Percentiles rank a stretch among this genome's conserved stretches.
Evolutionary conservation across 2,888 invertebrate species (phyloP).

Genomic region (Endomychus coccineus): DNA sequence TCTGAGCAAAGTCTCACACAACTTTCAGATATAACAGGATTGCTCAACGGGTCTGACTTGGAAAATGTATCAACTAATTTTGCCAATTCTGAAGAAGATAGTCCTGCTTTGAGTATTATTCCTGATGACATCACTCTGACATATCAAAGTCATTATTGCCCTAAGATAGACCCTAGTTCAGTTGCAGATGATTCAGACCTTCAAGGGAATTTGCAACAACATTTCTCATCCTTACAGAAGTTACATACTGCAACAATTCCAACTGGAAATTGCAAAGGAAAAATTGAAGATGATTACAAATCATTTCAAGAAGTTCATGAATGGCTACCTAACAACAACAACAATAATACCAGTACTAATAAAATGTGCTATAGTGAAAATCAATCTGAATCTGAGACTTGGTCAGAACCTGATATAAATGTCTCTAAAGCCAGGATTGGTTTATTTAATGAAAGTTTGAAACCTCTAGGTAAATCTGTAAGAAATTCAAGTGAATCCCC

Average conservation of each 20-base stretch:
- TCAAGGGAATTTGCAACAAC: too few species aligned
- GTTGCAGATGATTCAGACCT: too few species aligned
- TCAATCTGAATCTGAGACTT: conserved; percentile 71
- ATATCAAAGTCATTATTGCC: conserved; percentile 34
- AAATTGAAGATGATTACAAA: conserved; percentile 8
- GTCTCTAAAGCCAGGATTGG: conserved; percentile 78
- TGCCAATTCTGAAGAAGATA: conserved; percentile 30
- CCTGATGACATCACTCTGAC: conserved; percentile 35
- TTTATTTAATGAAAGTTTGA: conserved; percentile 32
- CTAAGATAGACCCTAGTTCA: conserved; percentile 2
- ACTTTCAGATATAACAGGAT: conserved; percentile 44
- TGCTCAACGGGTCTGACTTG: conserved; percentile 37
- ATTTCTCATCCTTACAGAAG: conserved; percentile 6
- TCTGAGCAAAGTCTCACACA: conserved; percentile 47
- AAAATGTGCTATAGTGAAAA: conserved; percentile 32
- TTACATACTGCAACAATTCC: conserved; percentile 6
- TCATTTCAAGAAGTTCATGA: conserved; percentile 8
- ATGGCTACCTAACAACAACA: conserved; percentile 17
- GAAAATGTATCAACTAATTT: conserved; percentile 40
- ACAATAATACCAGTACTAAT: conserved; percentile 24
- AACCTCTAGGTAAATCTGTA: conserved; percentile 6
- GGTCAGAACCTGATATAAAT: conserved; percentile 79
- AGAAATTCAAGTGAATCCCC: conserved; percentile 31
- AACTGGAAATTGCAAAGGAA: conserved; percentile 7
- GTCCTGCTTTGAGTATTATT: conserved; percentile 29